A percentile compares a stretch with the other conserved stretches of the same genome.
phyloP scores from a whole-genome alignment of 1,140 invertebrate species.

The Phymorhynchus buccinoides region DNA sequence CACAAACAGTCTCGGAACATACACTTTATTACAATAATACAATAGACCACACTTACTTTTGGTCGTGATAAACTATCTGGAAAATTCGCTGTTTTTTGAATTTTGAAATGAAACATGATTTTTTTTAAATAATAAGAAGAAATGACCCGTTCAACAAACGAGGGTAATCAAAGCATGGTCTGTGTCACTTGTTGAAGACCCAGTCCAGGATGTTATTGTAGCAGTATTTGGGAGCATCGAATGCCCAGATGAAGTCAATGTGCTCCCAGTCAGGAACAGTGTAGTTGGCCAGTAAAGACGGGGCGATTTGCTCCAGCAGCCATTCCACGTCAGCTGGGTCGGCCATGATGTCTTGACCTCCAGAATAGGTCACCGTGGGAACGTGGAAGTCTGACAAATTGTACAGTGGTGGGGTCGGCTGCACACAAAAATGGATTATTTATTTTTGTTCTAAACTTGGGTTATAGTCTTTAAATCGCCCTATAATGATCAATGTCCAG shows the following conservation, averaged over 20 bases:
- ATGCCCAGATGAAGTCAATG: constrained; percentile 72
- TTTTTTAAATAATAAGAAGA: not conserved
- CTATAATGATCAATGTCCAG: too few relatives aligned
- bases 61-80: too few relatives aligned
- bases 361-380: constrained; percentile 81
- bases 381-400: constrained; percentile 78
- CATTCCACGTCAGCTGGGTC: constrained; percentile 75
- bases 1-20: not conserved
- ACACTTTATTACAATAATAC: not conserved
- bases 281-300: constrained; percentile 43
- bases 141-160: not conserved
- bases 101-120: not conserved
- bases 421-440: constrained; percentile 29
- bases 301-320: constrained; percentile 67
- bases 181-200: constrained; percentile 21
- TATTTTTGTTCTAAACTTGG: too few relatives aligned
- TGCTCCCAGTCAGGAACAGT: constrained; percentile 63
- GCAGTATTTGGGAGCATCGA: constrained; percentile 53
- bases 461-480: too few relatives aligned
- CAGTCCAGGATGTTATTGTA: not conserved
- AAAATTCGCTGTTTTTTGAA: too few relatives aligned
- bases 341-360: constrained; percentile 82
- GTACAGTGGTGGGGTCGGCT: constrained; percentile 79
- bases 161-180: not conserved
- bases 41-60: not conserved